Percentiles rank a stretch among this genome's conserved stretches.
These are phyloP conservation scores for Xanthorhoe spadicearia DNA, from an alignment of 2,888 invertebrate species.

Conservation along the genomic window DNA sequence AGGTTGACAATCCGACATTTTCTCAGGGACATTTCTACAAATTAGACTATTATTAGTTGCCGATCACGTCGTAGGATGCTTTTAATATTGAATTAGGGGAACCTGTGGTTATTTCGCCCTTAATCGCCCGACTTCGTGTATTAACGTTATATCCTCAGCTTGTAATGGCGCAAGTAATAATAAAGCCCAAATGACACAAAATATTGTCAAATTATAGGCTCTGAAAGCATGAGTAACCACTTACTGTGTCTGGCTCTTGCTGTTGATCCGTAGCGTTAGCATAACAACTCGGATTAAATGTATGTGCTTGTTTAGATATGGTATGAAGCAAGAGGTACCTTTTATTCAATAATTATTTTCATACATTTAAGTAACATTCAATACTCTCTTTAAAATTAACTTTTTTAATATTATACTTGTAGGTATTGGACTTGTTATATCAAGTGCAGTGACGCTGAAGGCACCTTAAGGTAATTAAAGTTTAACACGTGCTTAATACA, in stretches of 20 bases:
- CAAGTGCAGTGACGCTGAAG: too few relatives aligned
- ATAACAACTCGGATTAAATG: slow-evolving; percentile 28
- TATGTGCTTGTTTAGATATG: neutral
- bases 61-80: slow-evolving; percentile 83
- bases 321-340: neutral
- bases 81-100: slow-evolving; percentile 85
- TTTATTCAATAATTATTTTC: too few relatives aligned
- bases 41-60: slow-evolving; percentile 84
- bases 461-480: too few relatives aligned
- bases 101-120: slow-evolving; percentile 81
- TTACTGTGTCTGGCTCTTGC: slow-evolving; percentile 69
- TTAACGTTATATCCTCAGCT: slow-evolving; percentile 81
- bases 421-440: too few relatives aligned
- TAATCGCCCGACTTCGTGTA: slow-evolving; percentile 79
- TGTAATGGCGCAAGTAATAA: slow-evolving; percentile 83
- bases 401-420: too few relatives aligned
- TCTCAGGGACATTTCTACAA: slow-evolving; percentile 84
- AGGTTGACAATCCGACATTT: slow-evolving; percentile 82
- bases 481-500: too few relatives aligned
- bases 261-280: slow-evolving; percentile 75
- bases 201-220: slow-evolving; percentile 85
- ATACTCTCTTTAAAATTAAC: too few relatives aligned
- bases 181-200: slow-evolving; percentile 85
- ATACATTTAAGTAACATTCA: too few relatives aligned
- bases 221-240: slow-evolving; percentile 83